Evolutionary conservation across 2,113 vertebrate species (phyloP), one percentile per base, ranked within the genome.

Genomic region (Tursiops truncatus): DNA sequence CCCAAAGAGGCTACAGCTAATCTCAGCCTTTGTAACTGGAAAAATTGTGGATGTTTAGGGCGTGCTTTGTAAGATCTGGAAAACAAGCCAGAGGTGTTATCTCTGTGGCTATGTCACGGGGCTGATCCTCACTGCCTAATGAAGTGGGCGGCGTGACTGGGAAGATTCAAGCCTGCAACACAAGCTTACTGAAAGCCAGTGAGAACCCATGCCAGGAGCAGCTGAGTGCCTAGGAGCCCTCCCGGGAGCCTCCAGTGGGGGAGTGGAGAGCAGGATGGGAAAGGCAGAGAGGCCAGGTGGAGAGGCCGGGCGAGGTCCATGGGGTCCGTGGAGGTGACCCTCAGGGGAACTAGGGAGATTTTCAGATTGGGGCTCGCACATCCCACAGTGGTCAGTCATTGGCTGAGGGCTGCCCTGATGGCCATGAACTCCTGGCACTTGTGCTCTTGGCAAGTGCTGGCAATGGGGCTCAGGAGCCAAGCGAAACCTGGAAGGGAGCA

Each of bases 101-200:
- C 47, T 65, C 3, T 4, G 23, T 74, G 85, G 56, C 38, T 23
- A 14, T 44, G 44, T 21, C 1, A 3, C 9, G 50, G 12, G 31
- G 33, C 47, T 12, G 15, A 3, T 9, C 23, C 41, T 50, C 5
- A 1, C 70, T 20, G 13, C 23, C 31, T 6, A 9, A 6, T 31
- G 70, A n/a, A 23, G 5, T 1, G 41, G 41, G 8, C 13, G 58
- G 65, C 10, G 53, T 0, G 0, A 3, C 0, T 0, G 6, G 23
- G 28, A 47, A 0, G 53, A 6, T 6, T 23, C 7, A 3, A 3
- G 81, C 74, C 33, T 10, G 5, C 13, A 20, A 58, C 38, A 10
- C 6, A 17, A 3, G 23, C 67, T 77, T 6, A 1, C 53, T 0
- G 8, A 56, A 26, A 1, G 62, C 28, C 6, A 1, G 2, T 2